Evolutionary conservation across 2,888 invertebrate genomes (phyloP).

Genomic region (Sphaerophoria taeniata): DNA sequence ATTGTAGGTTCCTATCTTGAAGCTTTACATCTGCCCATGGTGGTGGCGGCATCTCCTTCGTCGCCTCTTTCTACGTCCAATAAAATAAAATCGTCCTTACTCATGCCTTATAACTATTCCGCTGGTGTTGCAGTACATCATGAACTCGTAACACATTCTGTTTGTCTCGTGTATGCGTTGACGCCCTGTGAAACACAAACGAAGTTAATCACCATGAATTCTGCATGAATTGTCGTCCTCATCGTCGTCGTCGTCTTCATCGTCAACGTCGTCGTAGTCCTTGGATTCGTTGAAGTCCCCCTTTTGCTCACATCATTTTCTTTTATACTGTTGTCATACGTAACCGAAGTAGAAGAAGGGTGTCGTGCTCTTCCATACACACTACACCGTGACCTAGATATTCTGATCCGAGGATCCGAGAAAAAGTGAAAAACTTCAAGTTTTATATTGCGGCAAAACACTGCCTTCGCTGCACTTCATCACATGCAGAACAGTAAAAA

Average conservation of each 20-base stretch:
- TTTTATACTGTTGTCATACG: not conserved
- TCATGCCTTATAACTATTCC: constrained; percentile 53
- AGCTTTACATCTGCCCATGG: not conserved
- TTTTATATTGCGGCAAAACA: constrained; percentile 60
- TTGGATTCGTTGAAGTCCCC: constrained; percentile 7
- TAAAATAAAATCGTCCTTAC: constrained; percentile 6
- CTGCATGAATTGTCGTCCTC: constrained; percentile 66
- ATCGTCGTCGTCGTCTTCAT: constrained; percentile 14
- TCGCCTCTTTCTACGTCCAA: constrained; percentile 8
- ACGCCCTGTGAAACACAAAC: constrained; percentile 73
- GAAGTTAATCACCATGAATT: constrained; percentile 75
- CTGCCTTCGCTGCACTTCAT: constrained; percentile 61
- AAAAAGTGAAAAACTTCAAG: constrained; percentile 36
- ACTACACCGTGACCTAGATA: constrained; percentile 65
- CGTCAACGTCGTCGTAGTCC: constrained; percentile 23
- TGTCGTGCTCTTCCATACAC: constrained; percentile 13
- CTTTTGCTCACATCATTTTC: constrained; percentile 14
- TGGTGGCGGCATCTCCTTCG: not conserved
- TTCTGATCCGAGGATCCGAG: constrained; percentile 24
- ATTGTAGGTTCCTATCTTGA: constrained; percentile 55
- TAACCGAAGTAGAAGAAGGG: constrained; percentile 10
- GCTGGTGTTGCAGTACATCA: constrained; percentile 67
- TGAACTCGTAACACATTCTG: constrained; percentile 69
- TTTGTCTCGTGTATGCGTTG: constrained; percentile 72
- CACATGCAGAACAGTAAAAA: constrained; percentile 48